Conservation (phyloP, 2,113 vertebrate genomes). For the Condylura cristata region DNA sequence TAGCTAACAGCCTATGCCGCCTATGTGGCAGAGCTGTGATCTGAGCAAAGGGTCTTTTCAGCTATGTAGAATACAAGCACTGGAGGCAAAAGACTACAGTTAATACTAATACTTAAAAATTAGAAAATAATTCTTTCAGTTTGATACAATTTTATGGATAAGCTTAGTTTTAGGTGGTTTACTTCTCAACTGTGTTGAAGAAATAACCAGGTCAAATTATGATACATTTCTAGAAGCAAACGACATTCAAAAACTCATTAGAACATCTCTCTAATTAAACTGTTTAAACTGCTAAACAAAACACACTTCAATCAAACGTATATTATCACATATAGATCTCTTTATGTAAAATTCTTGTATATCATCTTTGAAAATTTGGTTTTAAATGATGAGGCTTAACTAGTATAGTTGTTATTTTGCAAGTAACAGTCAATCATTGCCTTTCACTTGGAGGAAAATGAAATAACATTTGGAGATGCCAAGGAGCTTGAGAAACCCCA, state of each 20-base stretch:
- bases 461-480: slow-evolving; percentile 65
- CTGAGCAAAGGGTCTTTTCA: background rate
- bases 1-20: background rate
- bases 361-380: slow-evolving; percentile 81
- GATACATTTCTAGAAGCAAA: slow-evolving; percentile 62
- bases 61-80: background rate
- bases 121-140: background rate
- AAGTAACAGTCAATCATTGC: slow-evolving; percentile 80
- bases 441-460: slow-evolving; percentile 79
- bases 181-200: slow-evolving; percentile 48
- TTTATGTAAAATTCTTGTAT: slow-evolving; percentile 82
- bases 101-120: background rate
- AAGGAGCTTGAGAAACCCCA: slow-evolving; percentile 69
- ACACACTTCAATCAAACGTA: slow-evolving; percentile 76
- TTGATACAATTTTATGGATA: background rate
- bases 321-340: slow-evolving; percentile 78
- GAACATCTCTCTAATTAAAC: slow-evolving; percentile 73
- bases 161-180: slow-evolving; percentile 26
- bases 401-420: slow-evolving; percentile 85
- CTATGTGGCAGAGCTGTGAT: background rate
- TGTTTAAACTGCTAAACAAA: slow-evolving; percentile 82
- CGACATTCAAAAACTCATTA: slow-evolving; percentile 75
- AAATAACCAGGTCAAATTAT: slow-evolving; percentile 37
- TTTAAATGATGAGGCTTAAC: slow-evolving; percentile 84
- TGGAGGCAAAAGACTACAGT: background rate